Evolutionary conservation across 2,113 vertebrate genomes (phyloP).

Genomic region (Arizona elegans): DNA sequence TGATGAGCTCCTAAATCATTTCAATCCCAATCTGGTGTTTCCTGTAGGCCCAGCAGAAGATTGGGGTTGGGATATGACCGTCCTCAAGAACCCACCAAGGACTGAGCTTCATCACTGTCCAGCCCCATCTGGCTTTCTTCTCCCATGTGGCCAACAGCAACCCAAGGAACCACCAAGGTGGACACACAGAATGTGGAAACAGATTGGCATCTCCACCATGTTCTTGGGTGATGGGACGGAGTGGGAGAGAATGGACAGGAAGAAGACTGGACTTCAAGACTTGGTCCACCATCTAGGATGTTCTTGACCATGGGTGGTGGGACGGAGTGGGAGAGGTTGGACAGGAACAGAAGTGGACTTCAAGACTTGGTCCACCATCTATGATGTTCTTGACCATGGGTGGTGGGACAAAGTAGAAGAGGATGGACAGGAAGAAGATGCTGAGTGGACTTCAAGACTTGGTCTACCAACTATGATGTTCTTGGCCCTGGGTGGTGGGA

Average conservation of each 20-base stretch:
- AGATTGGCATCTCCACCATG: not conserved
- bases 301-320: not conserved
- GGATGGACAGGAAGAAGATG: not conserved
- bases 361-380: not conserved
- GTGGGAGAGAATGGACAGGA: no score
- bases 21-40: not conserved
- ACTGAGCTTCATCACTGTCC: not conserved
- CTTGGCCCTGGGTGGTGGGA: not conserved
- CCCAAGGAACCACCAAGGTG: not conserved
- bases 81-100: not conserved
- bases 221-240: no score
- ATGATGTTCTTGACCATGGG: not conserved
- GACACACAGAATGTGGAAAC: not conserved
- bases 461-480: not conserved
- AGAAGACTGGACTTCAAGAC: no score
- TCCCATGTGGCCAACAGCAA: not conserved
- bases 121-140: not conserved
- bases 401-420: not conserved
- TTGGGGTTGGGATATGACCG: rapidly evolving
- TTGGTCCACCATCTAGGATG: no score
- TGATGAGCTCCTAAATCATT: not conserved
- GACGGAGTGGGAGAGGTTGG: not conserved
- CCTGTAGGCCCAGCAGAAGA: not conserved
- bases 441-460: not conserved
- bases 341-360: not conserved